Base-by-base conservation (phyloP, 2,113 vertebrate genomes). In the Saguinus midas region DNA sequence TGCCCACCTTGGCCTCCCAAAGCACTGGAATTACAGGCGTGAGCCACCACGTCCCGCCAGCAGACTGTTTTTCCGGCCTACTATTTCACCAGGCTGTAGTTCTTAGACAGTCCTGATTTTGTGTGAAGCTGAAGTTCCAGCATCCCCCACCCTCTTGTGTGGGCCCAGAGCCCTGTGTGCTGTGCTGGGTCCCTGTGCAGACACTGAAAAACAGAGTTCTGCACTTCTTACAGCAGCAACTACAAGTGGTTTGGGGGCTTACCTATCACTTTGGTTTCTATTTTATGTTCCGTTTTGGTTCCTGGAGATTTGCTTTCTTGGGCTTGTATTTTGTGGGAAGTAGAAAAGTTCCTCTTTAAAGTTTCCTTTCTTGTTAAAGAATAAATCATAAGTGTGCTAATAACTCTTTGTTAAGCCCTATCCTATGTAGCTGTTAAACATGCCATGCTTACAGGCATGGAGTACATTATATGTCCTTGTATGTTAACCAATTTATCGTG, bases 261-360 rank as follows among this genome's bases (percentile, higher is more conserved):
- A 48, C 4, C 35, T 92, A 55, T 87, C 40, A 45, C 20, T 92
- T 91, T 94, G 9, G 70, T 55, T 96, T 95, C 52, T 88, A 14
- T 45, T 96, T 89, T 92, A n/a, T 94, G 23, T 76, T 78, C 37
- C 3, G 81, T 88, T 96, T 91, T 88, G 17, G 21, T 1, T 18
- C 25, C 32, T 84, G 32, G 50, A 64, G 13, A 78, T 72, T 96
- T 72, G 83, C 81, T 96, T 95, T 94, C 50, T 73, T 90, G 50
- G 32, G 75, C 11, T 96, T 95, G 9, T 81, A 86, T 92, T 52
- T 52, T 52, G 52, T 52, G 52, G 52, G 52, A 52, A 52, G 52
- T 52, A 52, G 52, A 52, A 52, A 52, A 52, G 52, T 52, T 52
- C 52, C 52, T 52, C 52, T 52, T 52, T 52, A 52, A 52, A 52